Evolutionary conservation across 1,140 invertebrate species (phyloP).

Genomic region (Calliopsis andreniformis): DNA sequence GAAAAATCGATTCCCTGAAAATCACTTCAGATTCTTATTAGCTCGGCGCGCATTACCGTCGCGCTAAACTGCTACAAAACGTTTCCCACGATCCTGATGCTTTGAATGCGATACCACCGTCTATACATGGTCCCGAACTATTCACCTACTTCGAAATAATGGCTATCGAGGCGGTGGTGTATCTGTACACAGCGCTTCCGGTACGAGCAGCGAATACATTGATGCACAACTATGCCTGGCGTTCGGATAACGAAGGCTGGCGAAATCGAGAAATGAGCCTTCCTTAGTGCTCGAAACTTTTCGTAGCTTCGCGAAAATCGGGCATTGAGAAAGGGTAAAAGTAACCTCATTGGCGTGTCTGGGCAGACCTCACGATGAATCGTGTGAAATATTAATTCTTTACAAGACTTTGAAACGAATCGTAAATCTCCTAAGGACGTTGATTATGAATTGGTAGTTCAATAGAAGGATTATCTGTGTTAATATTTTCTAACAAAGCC

Average conservation of each 20-base stretch:
- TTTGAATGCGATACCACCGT: neutral
- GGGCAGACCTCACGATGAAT: no score
- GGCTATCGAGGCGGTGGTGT: slow-evolving; percentile 18
- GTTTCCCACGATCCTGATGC: slow-evolving; percentile 5
- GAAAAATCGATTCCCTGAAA: no score
- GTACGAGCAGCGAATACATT: slow-evolving; percentile 37
- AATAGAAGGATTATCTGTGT: slow-evolving; percentile 52
- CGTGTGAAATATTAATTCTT: slow-evolving; percentile 8
- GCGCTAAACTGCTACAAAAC: slow-evolving; percentile 8
- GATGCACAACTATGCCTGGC: slow-evolving; percentile 28
- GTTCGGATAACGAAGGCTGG: slow-evolving; percentile 18
- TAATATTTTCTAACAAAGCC: slow-evolving; percentile 40
- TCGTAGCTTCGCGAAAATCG: neutral
- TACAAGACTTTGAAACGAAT: neutral
- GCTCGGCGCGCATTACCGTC: neutral
- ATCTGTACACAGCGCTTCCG: slow-evolving; percentile 17
- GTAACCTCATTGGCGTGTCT: no score
- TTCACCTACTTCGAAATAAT: slow-evolving; percentile 48
- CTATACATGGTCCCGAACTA: slow-evolving; percentile 11
- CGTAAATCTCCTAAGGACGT: slow-evolving; percentile 7
- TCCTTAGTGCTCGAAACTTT: neutral
- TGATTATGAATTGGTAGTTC: slow-evolving; percentile 29
- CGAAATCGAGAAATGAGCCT: neutral
- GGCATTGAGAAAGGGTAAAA: neutral
- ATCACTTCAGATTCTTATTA: no score